Conservation (phyloP, 2,888 invertebrate species). For the Diaperis boleti region DNA sequence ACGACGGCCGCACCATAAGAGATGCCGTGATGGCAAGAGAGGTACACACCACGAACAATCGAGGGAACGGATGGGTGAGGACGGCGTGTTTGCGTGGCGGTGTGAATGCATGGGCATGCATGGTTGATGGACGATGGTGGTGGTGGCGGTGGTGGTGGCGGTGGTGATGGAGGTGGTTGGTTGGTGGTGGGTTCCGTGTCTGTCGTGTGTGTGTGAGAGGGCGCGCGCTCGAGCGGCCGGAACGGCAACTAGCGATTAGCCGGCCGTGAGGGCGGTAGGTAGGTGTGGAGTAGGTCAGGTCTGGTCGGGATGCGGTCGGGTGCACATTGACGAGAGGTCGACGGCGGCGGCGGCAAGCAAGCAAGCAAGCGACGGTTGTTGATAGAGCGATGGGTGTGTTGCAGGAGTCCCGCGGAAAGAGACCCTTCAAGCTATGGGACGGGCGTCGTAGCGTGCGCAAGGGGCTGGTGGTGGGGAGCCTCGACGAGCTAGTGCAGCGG, state of each 20-base stretch:
- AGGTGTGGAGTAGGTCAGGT: constrained; percentile 62
- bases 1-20: constrained; percentile 70
- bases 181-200: not conserved
- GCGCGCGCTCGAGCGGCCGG: constrained; percentile 50
- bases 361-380: constrained; percentile 31
- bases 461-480: constrained; percentile 91
- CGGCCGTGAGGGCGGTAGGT: constrained; percentile 50
- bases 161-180: not conserved
- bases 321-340: constrained; percentile 45
- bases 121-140: constrained; percentile 9
- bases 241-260: constrained; percentile 49
- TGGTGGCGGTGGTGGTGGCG: not conserved
- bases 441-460: constrained; percentile 93
- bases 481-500: constrained; percentile 78
- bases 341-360: constrained; percentile 46
- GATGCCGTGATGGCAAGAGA: constrained; percentile 82
- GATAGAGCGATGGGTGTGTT: constrained; percentile 63
- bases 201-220: constrained; percentile 27
- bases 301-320: constrained; percentile 56
- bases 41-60: constrained; percentile 65
- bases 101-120: constrained; percentile 33
- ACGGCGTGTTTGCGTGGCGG: constrained; percentile 15
- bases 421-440: constrained; percentile 98
- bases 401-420: constrained; percentile 94
- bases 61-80: constrained; percentile 18